These are phyloP conservation scores for Erythrolamprus reginae DNA, from an alignment of 2,113 vertebrate genomes.

Conservation along the genomic window DNA sequence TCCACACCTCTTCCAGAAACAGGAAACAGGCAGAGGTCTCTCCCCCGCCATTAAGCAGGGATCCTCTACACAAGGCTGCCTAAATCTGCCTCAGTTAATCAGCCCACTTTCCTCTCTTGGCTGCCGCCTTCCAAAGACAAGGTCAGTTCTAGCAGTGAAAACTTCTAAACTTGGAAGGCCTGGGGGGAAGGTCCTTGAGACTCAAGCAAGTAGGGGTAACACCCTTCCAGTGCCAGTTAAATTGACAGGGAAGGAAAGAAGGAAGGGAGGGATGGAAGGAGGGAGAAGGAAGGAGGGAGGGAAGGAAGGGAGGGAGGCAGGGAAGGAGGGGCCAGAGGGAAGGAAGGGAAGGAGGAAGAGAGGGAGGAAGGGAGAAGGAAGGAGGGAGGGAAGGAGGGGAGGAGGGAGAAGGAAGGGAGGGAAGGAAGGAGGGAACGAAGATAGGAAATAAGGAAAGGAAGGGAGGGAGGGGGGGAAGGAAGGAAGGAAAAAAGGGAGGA, in stretches of 20 bases:
- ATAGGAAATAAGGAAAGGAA: fast-evolving
- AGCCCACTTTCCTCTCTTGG: background rate
- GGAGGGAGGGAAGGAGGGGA: too few species aligned
- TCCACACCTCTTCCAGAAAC: background rate
- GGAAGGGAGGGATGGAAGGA: too few species aligned
- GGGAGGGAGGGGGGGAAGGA: background rate
- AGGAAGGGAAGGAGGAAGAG: too few species aligned
- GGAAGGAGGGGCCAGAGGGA: too few species aligned
- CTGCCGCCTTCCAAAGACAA: background rate
- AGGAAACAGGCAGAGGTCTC: background rate
- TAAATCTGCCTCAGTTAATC: background rate
- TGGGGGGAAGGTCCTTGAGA: background rate
- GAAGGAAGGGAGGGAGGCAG: too few species aligned
- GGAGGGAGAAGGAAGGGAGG: fast-evolving
- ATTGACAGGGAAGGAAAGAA: background rate
- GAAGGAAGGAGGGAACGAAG: too few species aligned
- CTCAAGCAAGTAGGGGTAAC: background rate
- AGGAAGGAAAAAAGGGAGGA: too few species aligned
- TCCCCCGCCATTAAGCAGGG: background rate
- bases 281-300: too few species aligned
- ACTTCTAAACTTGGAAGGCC: background rate
- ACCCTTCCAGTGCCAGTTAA: background rate
- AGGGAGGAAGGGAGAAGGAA: too few species aligned
- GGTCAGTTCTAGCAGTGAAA: background rate
- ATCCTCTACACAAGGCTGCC: background rate